Evolutionary conservation across 2,797 vertebrate genomes (phyloP), one percentile per base, ranked within the genome.

Genomic region (Vultur gryphus): DNA sequence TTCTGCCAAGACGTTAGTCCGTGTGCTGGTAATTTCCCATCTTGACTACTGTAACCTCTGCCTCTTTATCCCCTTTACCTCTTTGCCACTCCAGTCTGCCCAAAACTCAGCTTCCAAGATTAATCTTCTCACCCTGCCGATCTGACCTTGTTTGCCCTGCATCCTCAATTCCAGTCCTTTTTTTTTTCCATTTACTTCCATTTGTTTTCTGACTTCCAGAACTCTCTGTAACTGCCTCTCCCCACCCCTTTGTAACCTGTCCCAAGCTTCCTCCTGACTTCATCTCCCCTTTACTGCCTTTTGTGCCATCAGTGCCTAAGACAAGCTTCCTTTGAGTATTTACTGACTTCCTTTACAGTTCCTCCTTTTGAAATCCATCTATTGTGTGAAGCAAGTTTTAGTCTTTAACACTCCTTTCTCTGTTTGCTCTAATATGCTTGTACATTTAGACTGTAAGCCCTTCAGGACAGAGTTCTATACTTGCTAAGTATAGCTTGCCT

Each of bases 1-100:
- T 97, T 95, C 97, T 97, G 95, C 97, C 97, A 97, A 97, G 97
- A 96, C 94, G 96, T 97, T 97, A 97, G 97, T 97, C 96, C 96
- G 43, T 95, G 95, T 95, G 92, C 97, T 97, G 97, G 97, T 97
- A 97, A 97, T 97, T 97, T 96, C 97, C 97, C 97, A 91, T 95
- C 96, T 97, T 97, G 96, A 97, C 96, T 97, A 94, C 97, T 97
- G 96, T 97, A 97, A 96, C 87, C 95, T 93, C 81, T 87, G 76
- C 92, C 86, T 93, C 76, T 69, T 83, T 95, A 48, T 70, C 89
- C 72, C 84, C 87, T 95, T 64, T 95, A 92, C 77, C 95, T 91
- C 39, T 94, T 80, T 96, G 91, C 93, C 72, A 86, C 81, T 93
- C 58, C 52, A 84, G 76, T 83, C 84, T 64, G 72, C 72, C 65